These are phyloP conservation scores for Karalla daura DNA, from an alignment of 2,797 vertebrate genomes.

Conservation along the genomic window DNA sequence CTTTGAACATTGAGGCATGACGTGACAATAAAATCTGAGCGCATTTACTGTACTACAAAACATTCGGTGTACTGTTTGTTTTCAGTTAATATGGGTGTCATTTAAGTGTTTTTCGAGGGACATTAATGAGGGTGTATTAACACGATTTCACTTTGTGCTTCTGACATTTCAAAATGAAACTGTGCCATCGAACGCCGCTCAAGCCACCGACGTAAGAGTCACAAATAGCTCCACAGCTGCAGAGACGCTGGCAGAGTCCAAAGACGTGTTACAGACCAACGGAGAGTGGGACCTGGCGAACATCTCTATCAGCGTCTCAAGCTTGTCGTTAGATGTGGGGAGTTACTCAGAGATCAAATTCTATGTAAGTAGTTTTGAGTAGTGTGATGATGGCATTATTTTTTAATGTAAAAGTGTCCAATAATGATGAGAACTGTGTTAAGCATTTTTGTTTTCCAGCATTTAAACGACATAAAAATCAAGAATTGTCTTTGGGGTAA, in stretches of 20 bases:
- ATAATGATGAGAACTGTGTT: too few relatives aligned
- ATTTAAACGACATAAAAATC: too few relatives aligned
- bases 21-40: too few relatives aligned
- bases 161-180: background rate
- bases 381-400: background rate
- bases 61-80: too few relatives aligned
- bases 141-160: background rate
- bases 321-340: background rate
- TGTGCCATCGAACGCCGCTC: background rate
- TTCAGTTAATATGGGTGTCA: too few relatives aligned
- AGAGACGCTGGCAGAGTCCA: conserved; percentile 62
- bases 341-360: conserved; percentile 55
- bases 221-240: conserved; percentile 19
- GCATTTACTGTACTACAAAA: too few relatives aligned
- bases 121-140: background rate
- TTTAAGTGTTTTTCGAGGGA: too few relatives aligned
- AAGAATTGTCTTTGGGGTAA: too few relatives aligned
- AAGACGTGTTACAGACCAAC: conserved; percentile 47
- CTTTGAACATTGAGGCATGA: too few relatives aligned
- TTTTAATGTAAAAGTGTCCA: background rate
- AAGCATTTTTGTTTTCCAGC: too few relatives aligned
- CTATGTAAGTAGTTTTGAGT: conserved; percentile 49
- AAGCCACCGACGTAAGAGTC: conserved; percentile 63
- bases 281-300: conserved; percentile 79
- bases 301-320: conserved; percentile 17